Conservation (phyloP, 2,113 vertebrate species). For the Numenius arquata region DNA sequence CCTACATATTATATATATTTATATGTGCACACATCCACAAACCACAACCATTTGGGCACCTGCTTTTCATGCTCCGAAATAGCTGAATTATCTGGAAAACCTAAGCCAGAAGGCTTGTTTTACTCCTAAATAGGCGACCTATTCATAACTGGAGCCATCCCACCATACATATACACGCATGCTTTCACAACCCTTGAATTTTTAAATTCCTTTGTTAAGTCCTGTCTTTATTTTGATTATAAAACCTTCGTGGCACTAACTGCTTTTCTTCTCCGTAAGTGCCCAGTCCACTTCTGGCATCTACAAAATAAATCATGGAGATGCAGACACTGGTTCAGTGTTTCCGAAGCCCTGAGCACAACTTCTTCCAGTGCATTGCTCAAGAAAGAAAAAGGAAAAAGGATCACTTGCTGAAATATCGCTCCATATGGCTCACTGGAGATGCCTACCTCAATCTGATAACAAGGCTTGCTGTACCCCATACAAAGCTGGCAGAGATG, state of each 20-base stretch:
- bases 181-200: background rate
- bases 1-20: background rate
- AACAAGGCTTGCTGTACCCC: background rate
- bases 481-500: background rate
- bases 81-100: background rate
- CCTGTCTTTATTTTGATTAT: background rate
- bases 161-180: accelerated
- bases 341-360: background rate
- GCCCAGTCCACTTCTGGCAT: background rate
- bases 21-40: background rate
- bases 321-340: background rate
- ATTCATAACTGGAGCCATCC: background rate
- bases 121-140: background rate
- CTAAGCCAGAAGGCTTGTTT: background rate
- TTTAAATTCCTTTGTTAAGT: background rate
- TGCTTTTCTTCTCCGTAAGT: background rate
- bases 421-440: accelerated
- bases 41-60: background rate
- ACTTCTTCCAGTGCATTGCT: background rate
- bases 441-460: background rate
- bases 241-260: background rate
- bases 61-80: background rate
- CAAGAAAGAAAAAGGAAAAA: background rate
- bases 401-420: background rate
- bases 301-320: background rate